phyloP scores from a whole-genome alignment of 2,888 invertebrate species.

The Pecten maximus region DNA sequence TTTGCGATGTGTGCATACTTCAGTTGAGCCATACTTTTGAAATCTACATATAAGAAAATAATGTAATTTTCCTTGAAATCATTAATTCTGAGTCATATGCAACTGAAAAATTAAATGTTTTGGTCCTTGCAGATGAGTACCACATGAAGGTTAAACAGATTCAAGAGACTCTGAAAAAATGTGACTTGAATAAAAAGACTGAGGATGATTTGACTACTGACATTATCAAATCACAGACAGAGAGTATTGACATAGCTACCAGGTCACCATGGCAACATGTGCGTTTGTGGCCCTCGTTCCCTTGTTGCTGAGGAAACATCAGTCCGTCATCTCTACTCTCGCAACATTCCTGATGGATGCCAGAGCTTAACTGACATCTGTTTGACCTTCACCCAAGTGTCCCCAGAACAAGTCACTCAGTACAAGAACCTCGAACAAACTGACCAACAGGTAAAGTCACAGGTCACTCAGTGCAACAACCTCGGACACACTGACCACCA shows the following conservation, averaged over 20 bases:
- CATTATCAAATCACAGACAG: background rate
- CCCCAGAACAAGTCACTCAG: constrained; percentile 40
- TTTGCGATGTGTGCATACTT: too few relatives aligned
- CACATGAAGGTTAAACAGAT: background rate
- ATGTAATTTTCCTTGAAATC: too few relatives aligned
- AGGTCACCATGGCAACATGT: constrained; percentile 56
- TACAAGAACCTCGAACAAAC: background rate
- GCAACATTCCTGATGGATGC: background rate
- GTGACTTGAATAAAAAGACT: background rate
- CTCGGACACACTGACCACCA: too few relatives aligned
- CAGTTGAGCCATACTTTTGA: too few relatives aligned
- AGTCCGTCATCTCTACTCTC: background rate
- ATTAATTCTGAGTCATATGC: too few relatives aligned
- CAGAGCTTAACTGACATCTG: constrained; percentile 47
- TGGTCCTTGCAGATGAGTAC: background rate
- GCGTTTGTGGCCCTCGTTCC: constrained; percentile 68
- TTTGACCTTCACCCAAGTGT: constrained; percentile 47
- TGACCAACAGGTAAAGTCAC: background rate
- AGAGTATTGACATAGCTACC: background rate
- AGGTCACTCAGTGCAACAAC: background rate
- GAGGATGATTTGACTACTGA: background rate
- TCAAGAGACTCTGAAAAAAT: background rate
- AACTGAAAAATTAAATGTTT: background rate
- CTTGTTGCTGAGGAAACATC: constrained; percentile 56
- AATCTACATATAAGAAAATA: too few relatives aligned